Percentiles rank a stretch among this genome's conserved stretches.
phyloP scores from a whole-genome alignment of 2,113 vertebrate genomes.

The Nannobrachium achirus region DNA sequence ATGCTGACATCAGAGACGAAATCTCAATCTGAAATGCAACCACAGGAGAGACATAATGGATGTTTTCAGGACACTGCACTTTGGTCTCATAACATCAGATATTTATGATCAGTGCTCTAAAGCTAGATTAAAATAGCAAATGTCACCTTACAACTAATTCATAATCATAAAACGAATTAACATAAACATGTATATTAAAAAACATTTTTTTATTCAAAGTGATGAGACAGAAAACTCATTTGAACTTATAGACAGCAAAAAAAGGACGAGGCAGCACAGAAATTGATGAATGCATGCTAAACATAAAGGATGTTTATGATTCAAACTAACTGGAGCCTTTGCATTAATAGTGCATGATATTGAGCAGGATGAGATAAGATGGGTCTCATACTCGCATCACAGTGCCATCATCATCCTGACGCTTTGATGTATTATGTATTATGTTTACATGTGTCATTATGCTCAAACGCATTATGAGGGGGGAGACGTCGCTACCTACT shows the following conservation, averaged over 20 bases:
- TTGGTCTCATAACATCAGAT: constrained; percentile 17
- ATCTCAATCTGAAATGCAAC: neutral
- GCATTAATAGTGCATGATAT: neutral
- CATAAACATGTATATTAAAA: constrained; percentile 9
- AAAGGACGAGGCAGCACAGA: constrained; percentile 1
- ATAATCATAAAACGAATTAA: neutral
- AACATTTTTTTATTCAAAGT: neutral
- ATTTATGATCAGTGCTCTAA: constrained; percentile 21
- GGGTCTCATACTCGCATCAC: neutral
- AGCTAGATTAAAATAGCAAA: neutral
- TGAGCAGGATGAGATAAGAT: constrained; percentile 11
- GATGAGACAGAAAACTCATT: too few species aligned
- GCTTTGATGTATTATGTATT: constrained; percentile 26
- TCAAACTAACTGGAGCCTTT: constrained; percentile 5
- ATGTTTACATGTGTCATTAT: constrained; percentile 33
- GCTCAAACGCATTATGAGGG: constrained; percentile 32
- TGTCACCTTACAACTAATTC: constrained; percentile 10
- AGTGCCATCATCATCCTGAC: constrained; percentile 6
- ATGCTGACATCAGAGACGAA: neutral
- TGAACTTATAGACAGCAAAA: too few species aligned
- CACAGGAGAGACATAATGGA: neutral
- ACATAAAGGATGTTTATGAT: constrained; percentile 1
- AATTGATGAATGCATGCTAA: constrained; percentile 36
- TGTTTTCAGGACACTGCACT: constrained; percentile 9
- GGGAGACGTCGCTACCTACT: neutral